These are phyloP conservation scores for Seriola dumerili DNA, from an alignment of 2,113 vertebrate genomes.

Conservation along the genomic window DNA sequence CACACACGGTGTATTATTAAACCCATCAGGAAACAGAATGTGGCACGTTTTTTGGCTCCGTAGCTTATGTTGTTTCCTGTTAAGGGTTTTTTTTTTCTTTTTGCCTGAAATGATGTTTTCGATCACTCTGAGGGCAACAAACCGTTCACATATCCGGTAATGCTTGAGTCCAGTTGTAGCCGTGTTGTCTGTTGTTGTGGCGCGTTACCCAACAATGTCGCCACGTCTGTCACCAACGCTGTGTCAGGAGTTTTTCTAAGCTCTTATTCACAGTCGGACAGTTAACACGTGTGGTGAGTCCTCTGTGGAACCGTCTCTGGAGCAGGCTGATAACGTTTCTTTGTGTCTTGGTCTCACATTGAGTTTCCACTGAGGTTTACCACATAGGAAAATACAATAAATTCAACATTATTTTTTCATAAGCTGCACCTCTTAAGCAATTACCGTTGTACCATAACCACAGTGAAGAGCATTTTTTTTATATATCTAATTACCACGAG, in stretches of 20 bases:
- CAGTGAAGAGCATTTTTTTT: neutral
- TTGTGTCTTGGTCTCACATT: neutral
- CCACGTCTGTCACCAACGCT: neutral
- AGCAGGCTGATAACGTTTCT: neutral
- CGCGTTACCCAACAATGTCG: neutral
- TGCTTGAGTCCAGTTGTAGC: neutral
- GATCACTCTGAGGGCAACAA: neutral
- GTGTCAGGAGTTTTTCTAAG: neutral
- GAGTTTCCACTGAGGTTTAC: slow-evolving; percentile 4
- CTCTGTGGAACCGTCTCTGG: neutral
- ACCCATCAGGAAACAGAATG: neutral
- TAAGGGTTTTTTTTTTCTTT: neutral
- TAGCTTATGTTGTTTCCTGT: neutral
- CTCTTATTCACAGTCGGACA: neutral
- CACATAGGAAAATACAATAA: slow-evolving; percentile 8
- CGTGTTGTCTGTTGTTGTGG: neutral
- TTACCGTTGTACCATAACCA: neutral
- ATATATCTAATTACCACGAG: neutral
- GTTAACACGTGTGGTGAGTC: too few relatives aligned
- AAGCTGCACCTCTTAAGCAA: neutral
- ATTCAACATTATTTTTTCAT: neutral
- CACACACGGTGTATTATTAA: neutral
- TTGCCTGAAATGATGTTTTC: neutral
- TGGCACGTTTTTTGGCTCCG: neutral
- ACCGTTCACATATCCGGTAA: neutral